A percentile compares a stretch with the other conserved stretches of the same genome.
Conservation (phyloP, 2,888 invertebrate species). For the Agapetus fuscipes region DNA sequence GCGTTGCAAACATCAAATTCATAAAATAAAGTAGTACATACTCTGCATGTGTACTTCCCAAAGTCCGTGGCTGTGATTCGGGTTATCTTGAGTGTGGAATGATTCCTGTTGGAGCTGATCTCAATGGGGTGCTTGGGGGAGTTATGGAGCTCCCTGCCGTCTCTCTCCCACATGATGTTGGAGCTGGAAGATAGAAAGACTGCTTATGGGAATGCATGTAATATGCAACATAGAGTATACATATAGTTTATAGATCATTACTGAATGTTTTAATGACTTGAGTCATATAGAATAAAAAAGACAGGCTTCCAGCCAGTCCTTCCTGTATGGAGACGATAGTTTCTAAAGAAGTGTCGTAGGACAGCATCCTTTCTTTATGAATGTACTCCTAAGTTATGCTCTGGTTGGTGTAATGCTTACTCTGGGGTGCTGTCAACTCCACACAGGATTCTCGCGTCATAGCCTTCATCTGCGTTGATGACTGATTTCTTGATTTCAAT, state of each 20-base stretch:
- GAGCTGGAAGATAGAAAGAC: constrained; percentile 23
- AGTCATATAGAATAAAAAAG: no score
- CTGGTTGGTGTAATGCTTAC: no score
- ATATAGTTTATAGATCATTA: neutral
- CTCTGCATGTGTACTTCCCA: constrained; percentile 33
- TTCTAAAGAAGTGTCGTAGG: no score
- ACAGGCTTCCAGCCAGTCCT: no score
- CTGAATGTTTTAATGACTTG: neutral
- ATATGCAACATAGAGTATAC: neutral
- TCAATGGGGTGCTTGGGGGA: constrained; percentile 22
- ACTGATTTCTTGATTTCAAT: constrained; percentile 32
- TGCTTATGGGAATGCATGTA: no score
- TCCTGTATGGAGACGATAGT: no score
- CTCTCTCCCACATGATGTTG: constrained; percentile 29
- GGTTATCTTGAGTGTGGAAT: constrained; percentile 24
- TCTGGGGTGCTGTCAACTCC: constrained; percentile 34
- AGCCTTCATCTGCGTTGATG: constrained; percentile 32
- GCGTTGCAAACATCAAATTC: no score
- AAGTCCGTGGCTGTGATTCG: constrained; percentile 29
- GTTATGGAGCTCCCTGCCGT: constrained; percentile 25
- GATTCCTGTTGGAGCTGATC: constrained; percentile 24
- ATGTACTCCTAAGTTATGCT: no score
- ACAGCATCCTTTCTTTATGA: no score
- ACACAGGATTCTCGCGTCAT: constrained; percentile 34
- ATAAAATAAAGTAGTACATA: no score